Percentiles rank a stretch among this genome's conserved stretches.
phyloP scores from a whole-genome alignment of 2,113 vertebrate species.

The Telmatochromis brachygnathus region DNA sequence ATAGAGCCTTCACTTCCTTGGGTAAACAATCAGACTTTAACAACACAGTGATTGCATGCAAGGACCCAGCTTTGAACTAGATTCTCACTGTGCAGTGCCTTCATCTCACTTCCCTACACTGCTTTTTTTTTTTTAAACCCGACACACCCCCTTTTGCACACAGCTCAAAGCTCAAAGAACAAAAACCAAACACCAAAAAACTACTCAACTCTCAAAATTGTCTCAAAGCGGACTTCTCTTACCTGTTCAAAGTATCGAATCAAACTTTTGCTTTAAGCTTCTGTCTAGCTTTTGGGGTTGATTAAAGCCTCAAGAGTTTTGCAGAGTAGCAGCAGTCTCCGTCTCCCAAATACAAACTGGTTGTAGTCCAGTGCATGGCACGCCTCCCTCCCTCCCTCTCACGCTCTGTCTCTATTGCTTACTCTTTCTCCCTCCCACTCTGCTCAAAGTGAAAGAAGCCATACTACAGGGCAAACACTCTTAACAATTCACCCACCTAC shows the following conservation, averaged over 20 bases:
- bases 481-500: not conserved
- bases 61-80: not conserved
- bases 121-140: not conserved
- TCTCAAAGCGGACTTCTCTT: not conserved
- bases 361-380: slow-evolving; percentile 59
- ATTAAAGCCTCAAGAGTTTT: not conserved
- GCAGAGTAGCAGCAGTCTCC: slow-evolving; percentile 6
- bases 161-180: slow-evolving; percentile 1
- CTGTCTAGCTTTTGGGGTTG: not conserved
- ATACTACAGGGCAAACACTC: slow-evolving; percentile 8
- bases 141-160: slow-evolving; percentile 68
- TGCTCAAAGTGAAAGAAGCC: slow-evolving; percentile 31
- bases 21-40: not conserved
- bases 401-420: slow-evolving; percentile 6
- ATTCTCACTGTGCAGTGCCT: not conserved
- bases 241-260: slow-evolving; percentile 10
- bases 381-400: slow-evolving; percentile 26
- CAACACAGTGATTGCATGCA: not conserved
- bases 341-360: slow-evolving; percentile 41
- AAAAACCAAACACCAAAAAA: not conserved
- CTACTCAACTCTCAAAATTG: not conserved
- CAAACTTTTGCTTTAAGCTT: not conserved
- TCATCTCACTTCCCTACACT: slow-evolving; percentile 20
- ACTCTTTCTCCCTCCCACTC: slow-evolving; percentile 46
- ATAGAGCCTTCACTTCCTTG: not conserved